A percentile compares a stretch with the other conserved stretches of the same genome.
Conservation (phyloP, 2,797 vertebrate species). For the Todus mexicanus region DNA sequence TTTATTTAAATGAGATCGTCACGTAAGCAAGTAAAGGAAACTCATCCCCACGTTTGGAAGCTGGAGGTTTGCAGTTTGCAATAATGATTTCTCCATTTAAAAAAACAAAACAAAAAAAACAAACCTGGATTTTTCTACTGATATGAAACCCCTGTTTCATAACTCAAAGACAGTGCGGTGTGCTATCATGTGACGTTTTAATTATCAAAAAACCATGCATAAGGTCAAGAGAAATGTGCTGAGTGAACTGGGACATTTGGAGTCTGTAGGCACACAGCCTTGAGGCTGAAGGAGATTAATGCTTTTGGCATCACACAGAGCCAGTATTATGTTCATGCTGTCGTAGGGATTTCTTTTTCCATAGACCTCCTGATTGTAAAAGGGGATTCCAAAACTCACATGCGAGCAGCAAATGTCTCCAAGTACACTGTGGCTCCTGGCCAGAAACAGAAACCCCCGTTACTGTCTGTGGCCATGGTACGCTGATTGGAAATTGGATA, state of each 20-base stretch:
- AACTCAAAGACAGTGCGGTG: neutral
- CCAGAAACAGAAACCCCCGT: conserved; percentile 54
- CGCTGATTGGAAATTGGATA: conserved; percentile 46
- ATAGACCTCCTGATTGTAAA: conserved; percentile 65
- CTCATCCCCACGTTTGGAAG: neutral
- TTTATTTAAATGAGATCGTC: neutral
- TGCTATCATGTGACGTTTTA: neutral
- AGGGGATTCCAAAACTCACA: conserved; percentile 75
- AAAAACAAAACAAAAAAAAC: neutral
- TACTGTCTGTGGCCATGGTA: conserved; percentile 22
- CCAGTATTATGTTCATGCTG: conserved; percentile 63
- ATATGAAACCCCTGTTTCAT: neutral
- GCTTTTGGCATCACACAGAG: conserved; percentile 31
- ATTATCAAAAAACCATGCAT: neutral
- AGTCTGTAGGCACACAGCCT: conserved; percentile 22
- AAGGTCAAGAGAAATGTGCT: neutral
- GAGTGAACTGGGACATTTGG: conserved; percentile 7
- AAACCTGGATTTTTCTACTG: neutral
- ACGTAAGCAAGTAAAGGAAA: neutral
- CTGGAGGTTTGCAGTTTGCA: neutral
- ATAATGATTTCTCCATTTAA: neutral
- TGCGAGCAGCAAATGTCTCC: conserved; percentile 63
- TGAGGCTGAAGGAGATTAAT: conserved; percentile 33
- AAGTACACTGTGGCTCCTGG: conserved; percentile 60
- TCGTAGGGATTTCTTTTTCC: conserved; percentile 70